These are phyloP conservation scores for Centropristis striata DNA, from an alignment of 2,113 vertebrate species.

Conservation along the genomic window DNA sequence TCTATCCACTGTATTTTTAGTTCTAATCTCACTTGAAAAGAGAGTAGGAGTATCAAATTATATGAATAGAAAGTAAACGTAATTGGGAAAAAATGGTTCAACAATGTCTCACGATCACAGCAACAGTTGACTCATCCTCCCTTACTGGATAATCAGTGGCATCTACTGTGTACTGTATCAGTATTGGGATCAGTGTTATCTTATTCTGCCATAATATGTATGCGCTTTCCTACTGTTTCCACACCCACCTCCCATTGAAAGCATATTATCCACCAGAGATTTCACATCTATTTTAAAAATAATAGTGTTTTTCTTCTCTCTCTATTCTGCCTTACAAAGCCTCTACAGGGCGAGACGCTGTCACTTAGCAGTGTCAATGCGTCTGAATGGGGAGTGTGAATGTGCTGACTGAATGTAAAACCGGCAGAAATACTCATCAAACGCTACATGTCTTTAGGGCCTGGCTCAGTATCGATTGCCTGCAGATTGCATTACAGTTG, in stretches of 20 bases:
- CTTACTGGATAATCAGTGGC: slow-evolving; percentile 76
- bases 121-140: slow-evolving; percentile 81
- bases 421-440: slow-evolving; percentile 79
- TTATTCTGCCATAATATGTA: slow-evolving; percentile 74
- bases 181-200: slow-evolving; percentile 74
- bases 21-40: slow-evolving; percentile 80
- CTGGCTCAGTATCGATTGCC: slow-evolving; percentile 82
- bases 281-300: slow-evolving; percentile 84
- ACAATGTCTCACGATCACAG: slow-evolving; percentile 69
- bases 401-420: slow-evolving; percentile 84
- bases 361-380: slow-evolving; percentile 82
- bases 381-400: slow-evolving; percentile 77
- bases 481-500: slow-evolving; percentile 84
- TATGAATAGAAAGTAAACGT: slow-evolving; percentile 65
- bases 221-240: slow-evolving; percentile 75
- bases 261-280: slow-evolving; percentile 82
- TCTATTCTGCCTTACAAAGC: slow-evolving; percentile 72
- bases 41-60: slow-evolving; percentile 65
- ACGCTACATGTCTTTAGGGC: slow-evolving; percentile 83
- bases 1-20: slow-evolving; percentile 79
- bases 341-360: slow-evolving; percentile 72
- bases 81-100: slow-evolving; percentile 60
- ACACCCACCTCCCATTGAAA: slow-evolving; percentile 81
- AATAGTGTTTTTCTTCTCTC: slow-evolving; percentile 75
- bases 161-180: slow-evolving; percentile 75